Base-by-base conservation (phyloP, 2,888 invertebrate genomes). In the Timema podura region DNA sequence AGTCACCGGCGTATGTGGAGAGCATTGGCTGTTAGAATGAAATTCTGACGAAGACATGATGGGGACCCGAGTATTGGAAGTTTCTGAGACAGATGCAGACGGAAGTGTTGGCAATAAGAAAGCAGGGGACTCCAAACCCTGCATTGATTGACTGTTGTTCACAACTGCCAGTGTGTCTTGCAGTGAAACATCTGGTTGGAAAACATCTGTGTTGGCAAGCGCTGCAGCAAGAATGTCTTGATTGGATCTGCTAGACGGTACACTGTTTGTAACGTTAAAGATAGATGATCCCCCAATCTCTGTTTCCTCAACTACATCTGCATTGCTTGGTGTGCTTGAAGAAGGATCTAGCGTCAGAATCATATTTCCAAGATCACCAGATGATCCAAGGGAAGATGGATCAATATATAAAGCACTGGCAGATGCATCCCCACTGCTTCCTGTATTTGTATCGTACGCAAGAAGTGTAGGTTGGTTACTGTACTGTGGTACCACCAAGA, bases 181-280 rank as follows among this genome's bases (percentile, higher is more conserved):
- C 10, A 81, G 71, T 51, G 76, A 76, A 64, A 79, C 76, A 72
- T 86, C 84, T 73, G 84, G 83, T 74, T 88, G 89, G 77, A 91
- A 90, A 64, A 88, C 87, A 78, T 91, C 91, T 30, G 90, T 89
- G 76, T 89, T 89, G 0, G 91, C 91, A 64, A 92, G 81, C 15
- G 91, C 91, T 11, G 89, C 91, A 15, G 91, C 90, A 64, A 92
- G 81, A 74, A 92, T 89, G 78, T 92, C 91, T 74, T 89, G 87
- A 75, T 87, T 88, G 5, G 80, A 78, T 5, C 68, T 64, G 69
- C 54, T 46, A 67, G 70, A 59, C 69, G 70, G 65, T 67, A 57
- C 30, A 49, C 51, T 16, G 16, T 30, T 45, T 8, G 54, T 65
- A 44, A 64, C 68, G 11, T 47, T 48, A 46, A 54, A 54, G n/a